Evolutionary conservation across 2,797 vertebrate genomes (phyloP).

Genomic region (Brachyrhaphis roseni): DNA sequence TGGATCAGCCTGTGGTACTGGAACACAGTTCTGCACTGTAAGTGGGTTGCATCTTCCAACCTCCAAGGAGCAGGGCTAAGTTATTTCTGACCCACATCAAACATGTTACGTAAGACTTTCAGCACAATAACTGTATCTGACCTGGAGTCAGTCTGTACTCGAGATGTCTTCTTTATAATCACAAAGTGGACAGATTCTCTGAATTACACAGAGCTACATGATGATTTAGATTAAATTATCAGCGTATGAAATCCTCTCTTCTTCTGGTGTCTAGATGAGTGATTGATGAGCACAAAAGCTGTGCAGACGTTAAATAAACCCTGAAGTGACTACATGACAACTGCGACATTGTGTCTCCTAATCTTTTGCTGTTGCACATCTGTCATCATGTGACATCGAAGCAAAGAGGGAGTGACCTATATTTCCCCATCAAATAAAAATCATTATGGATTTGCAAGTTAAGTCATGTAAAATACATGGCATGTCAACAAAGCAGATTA

Average conservation of each 20-base stretch:
- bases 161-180: conserved; percentile 17
- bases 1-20: conserved; percentile 30
- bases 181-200: conserved; percentile 40
- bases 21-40: conserved; percentile 17
- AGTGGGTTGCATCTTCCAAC: conserved; percentile 35
- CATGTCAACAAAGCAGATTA: conserved; percentile 49
- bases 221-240: conserved; percentile 55
- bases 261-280: conserved; percentile 46
- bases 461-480: conserved; percentile 40
- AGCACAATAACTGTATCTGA: conserved; percentile 17
- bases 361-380: conserved; percentile 59
- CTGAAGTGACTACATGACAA: conserved; percentile 45
- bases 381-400: conserved; percentile 51
- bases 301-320: conserved; percentile 59
- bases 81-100: conserved; percentile 40
- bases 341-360: conserved; percentile 44
- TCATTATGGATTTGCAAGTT: conserved; percentile 42
- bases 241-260: conserved; percentile 35
- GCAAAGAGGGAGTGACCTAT: conserved; percentile 62
- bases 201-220: conserved; percentile 57
- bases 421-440: conserved; percentile 58
- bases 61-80: conserved; percentile 41
- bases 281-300: conserved; percentile 46
- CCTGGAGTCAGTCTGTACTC: conserved; percentile 24
- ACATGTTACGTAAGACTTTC: conserved; percentile 35